Conservation (phyloP, 2,113 vertebrate genomes). For the Alexandromys fortis region DNA sequence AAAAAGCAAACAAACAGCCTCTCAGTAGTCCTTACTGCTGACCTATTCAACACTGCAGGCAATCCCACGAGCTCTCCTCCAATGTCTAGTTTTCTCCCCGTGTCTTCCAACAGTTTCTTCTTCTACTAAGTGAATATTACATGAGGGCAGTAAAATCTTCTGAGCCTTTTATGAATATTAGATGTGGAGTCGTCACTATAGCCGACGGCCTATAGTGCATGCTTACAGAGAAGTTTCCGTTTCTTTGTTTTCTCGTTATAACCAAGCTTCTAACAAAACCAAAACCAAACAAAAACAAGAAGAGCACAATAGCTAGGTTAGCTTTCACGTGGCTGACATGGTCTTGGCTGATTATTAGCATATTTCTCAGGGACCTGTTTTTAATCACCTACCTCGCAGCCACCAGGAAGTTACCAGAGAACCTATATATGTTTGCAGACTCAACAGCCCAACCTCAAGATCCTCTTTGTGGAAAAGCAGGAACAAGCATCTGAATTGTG, state of each 20-base stretch:
- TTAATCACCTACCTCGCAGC: not conserved
- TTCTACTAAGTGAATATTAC: not conserved
- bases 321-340: not conserved
- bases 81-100: not conserved
- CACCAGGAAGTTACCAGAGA: slow-evolving; percentile 1
- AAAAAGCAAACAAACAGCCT: not conserved
- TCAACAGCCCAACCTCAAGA: not conserved
- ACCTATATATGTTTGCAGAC: not conserved
- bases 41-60: not conserved
- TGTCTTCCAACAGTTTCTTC: slow-evolving; percentile 14
- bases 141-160: not conserved
- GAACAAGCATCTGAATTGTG: not conserved
- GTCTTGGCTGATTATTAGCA: not conserved
- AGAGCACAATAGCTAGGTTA: not conserved
- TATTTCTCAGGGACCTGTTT: slow-evolving; percentile 38
- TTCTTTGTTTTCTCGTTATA: not conserved
- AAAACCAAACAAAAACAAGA: not conserved
- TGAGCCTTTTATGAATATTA: slow-evolving; percentile 18
- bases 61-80: not conserved
- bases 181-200: not conserved
- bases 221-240: not conserved
- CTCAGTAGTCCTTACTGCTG: not conserved
- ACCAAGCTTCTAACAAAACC: not conserved
- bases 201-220: not conserved
- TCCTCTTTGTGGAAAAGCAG: not conserved